Evolutionary conservation across 2,888 invertebrate species (phyloP).

Genomic region (Idaea biselata): DNA sequence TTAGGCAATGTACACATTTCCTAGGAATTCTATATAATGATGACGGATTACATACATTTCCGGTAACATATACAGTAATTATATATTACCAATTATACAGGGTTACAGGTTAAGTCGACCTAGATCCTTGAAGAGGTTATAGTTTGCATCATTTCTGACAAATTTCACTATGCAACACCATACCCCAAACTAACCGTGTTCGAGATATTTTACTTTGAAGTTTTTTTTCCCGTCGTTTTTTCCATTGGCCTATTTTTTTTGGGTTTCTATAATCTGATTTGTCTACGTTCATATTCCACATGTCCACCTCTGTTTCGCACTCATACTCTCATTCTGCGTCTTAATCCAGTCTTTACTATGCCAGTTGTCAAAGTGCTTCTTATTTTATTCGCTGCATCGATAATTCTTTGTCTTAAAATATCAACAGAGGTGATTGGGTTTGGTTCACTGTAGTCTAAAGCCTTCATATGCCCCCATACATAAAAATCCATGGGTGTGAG

Average conservation of each 20-base stretch:
- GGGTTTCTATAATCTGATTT: background rate
- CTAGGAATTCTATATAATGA: too few species aligned
- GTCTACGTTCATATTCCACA: slow-evolving; percentile 9
- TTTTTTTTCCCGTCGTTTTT: too few species aligned
- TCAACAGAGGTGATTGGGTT: slow-evolving; percentile 3
- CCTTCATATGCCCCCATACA: slow-evolving; percentile 14
- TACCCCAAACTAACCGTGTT: background rate
- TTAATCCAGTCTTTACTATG: slow-evolving; percentile 9
- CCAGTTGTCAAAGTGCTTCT: slow-evolving; percentile 2
- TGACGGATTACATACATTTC: too few species aligned
- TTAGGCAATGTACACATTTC: too few species aligned
- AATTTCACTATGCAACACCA: too few species aligned
- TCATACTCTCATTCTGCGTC: slow-evolving; percentile 9
- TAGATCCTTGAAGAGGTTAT: too few species aligned
- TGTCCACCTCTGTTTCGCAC: slow-evolving; percentile 9
- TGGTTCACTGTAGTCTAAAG: slow-evolving; percentile 7
- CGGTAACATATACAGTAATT: too few species aligned
- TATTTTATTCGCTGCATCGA: slow-evolving; percentile 5
- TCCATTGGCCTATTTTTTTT: background rate
- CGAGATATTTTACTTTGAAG: too few species aligned
- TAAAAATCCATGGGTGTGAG: slow-evolving; percentile 13
- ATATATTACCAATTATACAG: background rate
- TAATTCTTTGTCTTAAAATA: slow-evolving; percentile 3
- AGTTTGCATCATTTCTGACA: too few species aligned
- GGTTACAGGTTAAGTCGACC: too few species aligned